Base-by-base conservation (phyloP, 2,888 invertebrate species). In the Andrena marginata region DNA sequence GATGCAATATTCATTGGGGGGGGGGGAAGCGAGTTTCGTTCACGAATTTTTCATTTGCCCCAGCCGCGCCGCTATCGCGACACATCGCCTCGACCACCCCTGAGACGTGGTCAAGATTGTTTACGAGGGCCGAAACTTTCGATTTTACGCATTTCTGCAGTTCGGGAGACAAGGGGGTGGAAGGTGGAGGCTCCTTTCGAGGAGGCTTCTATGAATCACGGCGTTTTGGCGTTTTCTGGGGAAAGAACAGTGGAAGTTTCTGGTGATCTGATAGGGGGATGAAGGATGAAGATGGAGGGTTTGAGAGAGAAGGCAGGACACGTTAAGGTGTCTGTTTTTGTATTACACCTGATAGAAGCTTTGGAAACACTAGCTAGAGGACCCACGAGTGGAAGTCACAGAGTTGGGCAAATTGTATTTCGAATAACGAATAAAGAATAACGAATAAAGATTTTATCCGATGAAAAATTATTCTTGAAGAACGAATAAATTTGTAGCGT, bases 181-280 rank as follows among this genome's bases (percentile, higher is more conserved):
- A 48, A 67, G 67, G 78, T 35, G 23, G 26, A 56, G 51, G 68
- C 10, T 2, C 64, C 68, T 65, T 77, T 23, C 35, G 69, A 67
- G 56, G 71, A 29, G 62, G 72, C 68, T 67, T 78, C 86, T 87
- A 89, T 89, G 90, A 90, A 90, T 90, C 89, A 90, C 87, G 80
- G 4, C 80, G 85, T n/a, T 29, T 8, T 16, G 0, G 29, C 48
- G 42, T 42, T 16, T 16, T 42, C 42, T 42, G 13, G 42, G 6
- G 68, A 8, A 33, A 33, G 54, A 68, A 54, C 54, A 33, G 10
- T 33, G 67, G 33, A 68, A 68, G 49, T 68, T 77, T 68, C 68
- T 63, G 82, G 88, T 88, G 86, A 16, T 89, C 89, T 88, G 90
- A 77, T 76, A 79, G 73, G 84, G 90, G 89, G 90, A 85, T 68